Base-by-base conservation (phyloP, 2,888 invertebrate species). In the Melanostoma mellinum region DNA sequence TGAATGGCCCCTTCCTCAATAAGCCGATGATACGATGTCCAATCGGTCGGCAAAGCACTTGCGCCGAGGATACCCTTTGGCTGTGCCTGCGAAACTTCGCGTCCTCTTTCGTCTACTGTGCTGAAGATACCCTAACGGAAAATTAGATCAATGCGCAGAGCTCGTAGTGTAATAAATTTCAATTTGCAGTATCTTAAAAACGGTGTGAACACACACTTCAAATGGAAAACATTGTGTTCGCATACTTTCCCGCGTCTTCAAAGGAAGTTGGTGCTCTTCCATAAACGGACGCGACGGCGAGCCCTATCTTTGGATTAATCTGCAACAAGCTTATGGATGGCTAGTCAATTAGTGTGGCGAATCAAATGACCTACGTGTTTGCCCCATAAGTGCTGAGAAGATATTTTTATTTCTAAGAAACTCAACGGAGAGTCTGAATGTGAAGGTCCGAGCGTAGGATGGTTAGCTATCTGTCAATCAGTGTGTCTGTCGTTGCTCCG, bases 101-200 rank as follows among this genome's bases (percentile, higher is more conserved):
- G n/a, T 36, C 8, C 32, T 2, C 40, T n/a, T 5, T 6, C 3
- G 58, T 75, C 61, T 53, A 72, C 74, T 63, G 40, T 46, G 65
- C 53, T 46, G 67, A 36, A 61, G 73, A 58, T 69, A 65, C 42
- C 55, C 53, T 42, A 33, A 67, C 48, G 60, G 76, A 68, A 78
- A 78, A 78, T 82, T 78, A 82, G 82, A 82, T 82, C 82, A 82
- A 82, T 78, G 77, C 58, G 77, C 82, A 68, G 63, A 56, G 52
- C 30, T 69, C 72, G 40, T 72, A 36, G 68, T 61, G 73, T 68
- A 78, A 82, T 78, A 78, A 82, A 78, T 82, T 82, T 77, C 68
- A 80, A 80, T 80, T 75, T 71, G 75, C 73, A 60, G 68, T 50
- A 68, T 73, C 77, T 56, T 61, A 46, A 58, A 61, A 78, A 60